These are phyloP conservation scores for Sebastolobus altivelis DNA, from an alignment of 2,797 vertebrate species.

Conservation along the genomic window DNA sequence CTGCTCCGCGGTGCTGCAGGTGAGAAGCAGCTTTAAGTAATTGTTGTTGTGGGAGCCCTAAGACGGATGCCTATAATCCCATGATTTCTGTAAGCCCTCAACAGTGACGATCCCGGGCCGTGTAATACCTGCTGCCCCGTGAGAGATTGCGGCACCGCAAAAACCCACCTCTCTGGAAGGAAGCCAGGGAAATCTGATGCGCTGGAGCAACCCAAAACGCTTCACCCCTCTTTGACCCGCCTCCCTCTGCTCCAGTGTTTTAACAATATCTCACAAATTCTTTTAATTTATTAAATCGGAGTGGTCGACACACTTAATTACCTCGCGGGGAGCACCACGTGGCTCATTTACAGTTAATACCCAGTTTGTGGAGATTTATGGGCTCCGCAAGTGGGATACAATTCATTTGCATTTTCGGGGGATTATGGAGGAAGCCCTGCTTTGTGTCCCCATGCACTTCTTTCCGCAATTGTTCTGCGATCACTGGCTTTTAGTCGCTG, in stretches of 20 bases:
- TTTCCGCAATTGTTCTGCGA: constrained; percentile 41
- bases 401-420: constrained; percentile 55
- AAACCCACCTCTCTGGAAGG: constrained; percentile 41
- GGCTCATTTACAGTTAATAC: constrained; percentile 66
- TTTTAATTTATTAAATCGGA: constrained; percentile 12
- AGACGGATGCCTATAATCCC: constrained; percentile 70
- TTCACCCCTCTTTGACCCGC: constrained; percentile 41
- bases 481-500: constrained; percentile 33
- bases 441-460: constrained; percentile 46
- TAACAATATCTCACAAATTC: constrained; percentile 37
- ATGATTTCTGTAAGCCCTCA: constrained; percentile 65
- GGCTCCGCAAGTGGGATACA: constrained; percentile 46
- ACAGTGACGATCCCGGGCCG: constrained; percentile 53
- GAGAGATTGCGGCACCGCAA: constrained; percentile 46
- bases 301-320: constrained; percentile 54
- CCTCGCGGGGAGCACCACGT: constrained; percentile 23
- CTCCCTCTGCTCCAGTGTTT: constrained; percentile 2
- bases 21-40: constrained; percentile 66
- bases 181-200: constrained; percentile 43
- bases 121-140: constrained; percentile 54
- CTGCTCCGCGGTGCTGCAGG: constrained; percentile 45
- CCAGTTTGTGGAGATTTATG: constrained; percentile 69
- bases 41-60: constrained; percentile 69
- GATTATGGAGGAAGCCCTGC: constrained; percentile 45
- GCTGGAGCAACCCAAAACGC: constrained; percentile 31